phyloP scores from a whole-genome alignment of 2,888 invertebrate genomes.

The Piscicola geometra region DNA sequence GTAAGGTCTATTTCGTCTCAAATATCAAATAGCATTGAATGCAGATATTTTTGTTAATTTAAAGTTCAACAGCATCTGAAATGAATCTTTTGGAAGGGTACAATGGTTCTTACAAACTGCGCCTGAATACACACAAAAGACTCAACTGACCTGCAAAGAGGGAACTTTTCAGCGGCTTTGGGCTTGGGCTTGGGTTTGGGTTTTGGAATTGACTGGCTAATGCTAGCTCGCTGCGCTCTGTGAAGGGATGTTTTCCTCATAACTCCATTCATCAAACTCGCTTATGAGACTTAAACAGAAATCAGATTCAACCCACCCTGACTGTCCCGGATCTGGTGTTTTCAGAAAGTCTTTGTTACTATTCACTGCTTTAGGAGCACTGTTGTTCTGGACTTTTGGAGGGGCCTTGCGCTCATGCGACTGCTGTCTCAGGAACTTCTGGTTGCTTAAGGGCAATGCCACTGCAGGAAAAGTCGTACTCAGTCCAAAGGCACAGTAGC shows the following conservation, averaged over 20 bases:
- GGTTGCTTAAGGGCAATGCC: slow-evolving; percentile 20
- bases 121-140: too few relatives aligned
- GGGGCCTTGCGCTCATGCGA: slow-evolving; percentile 28
- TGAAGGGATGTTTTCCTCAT: slow-evolving; percentile 31
- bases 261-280: too few relatives aligned
- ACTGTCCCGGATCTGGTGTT: slow-evolving; percentile 57
- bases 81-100: too few relatives aligned
- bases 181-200: slow-evolving; percentile 17
- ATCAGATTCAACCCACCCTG: slow-evolving; percentile 56
- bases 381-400: background rate
- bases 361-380: slow-evolving; percentile 45
- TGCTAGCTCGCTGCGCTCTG: background rate
- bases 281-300: too few relatives aligned
- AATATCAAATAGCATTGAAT: too few relatives aligned
- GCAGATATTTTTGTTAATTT: too few relatives aligned
- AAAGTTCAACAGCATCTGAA: too few relatives aligned
- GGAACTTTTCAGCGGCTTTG: background rate
- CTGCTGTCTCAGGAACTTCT: slow-evolving; percentile 29
- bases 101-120: too few relatives aligned
- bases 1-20: too few relatives aligned
- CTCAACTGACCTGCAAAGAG: too few relatives aligned
- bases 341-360: slow-evolving; percentile 53
- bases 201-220: background rate
- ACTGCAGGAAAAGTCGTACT: background rate
- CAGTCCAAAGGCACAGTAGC: too few relatives aligned